Evolutionary conservation across 2,113 vertebrate genomes (phyloP).

Genomic region (Platysternon megacephalum): DNA sequence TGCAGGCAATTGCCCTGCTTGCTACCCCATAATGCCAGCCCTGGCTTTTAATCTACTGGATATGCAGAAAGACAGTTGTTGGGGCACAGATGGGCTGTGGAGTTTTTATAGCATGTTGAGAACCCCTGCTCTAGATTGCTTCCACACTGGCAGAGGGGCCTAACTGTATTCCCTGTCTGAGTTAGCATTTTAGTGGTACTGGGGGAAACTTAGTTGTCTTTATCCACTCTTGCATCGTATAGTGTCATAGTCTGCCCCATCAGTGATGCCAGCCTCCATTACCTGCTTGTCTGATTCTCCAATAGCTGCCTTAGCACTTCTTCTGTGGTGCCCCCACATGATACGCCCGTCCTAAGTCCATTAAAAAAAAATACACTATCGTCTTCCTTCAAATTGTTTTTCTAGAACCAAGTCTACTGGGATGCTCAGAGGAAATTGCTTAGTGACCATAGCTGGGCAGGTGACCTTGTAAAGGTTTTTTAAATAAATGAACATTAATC

Average conservation of each 20-base stretch:
- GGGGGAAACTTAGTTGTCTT: not conserved
- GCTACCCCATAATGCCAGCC: too few relatives aligned
- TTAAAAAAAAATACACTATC: not conserved
- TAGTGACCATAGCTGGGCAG: not conserved
- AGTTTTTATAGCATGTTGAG: too few relatives aligned
- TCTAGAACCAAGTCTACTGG: not conserved
- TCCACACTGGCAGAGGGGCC: not conserved
- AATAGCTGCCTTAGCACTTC: not conserved
- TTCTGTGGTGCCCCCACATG: not conserved
- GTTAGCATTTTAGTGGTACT: not conserved
- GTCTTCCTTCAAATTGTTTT: not conserved
- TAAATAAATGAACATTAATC: not conserved
- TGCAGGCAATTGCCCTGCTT: too few relatives aligned
- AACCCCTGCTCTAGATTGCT: not conserved
- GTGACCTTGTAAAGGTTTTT: not conserved
- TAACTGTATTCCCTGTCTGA: not conserved
- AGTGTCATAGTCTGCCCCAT: not conserved
- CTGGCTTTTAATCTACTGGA: too few relatives aligned
- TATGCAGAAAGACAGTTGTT: too few relatives aligned
- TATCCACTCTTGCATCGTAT: not conserved
- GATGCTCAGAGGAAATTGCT: not conserved
- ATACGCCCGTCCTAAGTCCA: not conserved
- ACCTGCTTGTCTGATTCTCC: not conserved
- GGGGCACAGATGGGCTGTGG: too few relatives aligned
- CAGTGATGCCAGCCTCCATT: not conserved